Percentiles rank a stretch among this genome's conserved stretches.
Conservation (phyloP, 1,140 invertebrate species). For the Chironomus tepperi region DNA sequence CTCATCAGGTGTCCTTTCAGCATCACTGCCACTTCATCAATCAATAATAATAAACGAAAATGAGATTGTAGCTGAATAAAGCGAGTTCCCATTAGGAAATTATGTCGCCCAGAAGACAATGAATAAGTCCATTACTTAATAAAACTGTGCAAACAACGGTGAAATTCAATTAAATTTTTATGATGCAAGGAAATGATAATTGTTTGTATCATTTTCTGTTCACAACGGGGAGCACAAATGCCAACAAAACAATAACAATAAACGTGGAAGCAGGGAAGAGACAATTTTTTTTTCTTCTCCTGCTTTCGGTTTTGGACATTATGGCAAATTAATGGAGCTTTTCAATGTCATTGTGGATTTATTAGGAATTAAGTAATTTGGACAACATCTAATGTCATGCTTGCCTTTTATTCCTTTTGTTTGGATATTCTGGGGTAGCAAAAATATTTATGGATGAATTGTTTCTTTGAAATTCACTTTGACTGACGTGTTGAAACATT, state of each 20-base stretch:
- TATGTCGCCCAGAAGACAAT: background rate
- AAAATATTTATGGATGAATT: no score
- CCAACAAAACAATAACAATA: background rate
- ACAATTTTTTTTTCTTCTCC: no score
- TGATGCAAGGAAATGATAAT: conserved; percentile 1
- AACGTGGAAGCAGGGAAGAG: background rate
- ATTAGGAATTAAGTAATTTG: background rate
- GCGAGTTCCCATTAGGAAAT: no score
- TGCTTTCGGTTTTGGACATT: background rate
- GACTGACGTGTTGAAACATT: no score
- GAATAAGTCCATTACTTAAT: background rate
- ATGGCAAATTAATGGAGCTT: background rate
- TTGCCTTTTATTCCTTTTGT: no score
- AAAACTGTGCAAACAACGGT: background rate
- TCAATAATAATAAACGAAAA: no score
- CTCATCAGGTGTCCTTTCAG: no score
- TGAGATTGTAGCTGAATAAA: no score
- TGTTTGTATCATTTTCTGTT: background rate
- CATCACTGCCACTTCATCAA: no score
- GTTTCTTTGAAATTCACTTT: no score
- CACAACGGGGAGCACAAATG: background rate
- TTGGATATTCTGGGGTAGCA: no score
- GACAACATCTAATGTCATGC: background rate
- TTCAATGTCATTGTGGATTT: background rate
- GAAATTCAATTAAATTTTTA: background rate